Evolutionary conservation across 1,140 invertebrate species (phyloP).

Genomic region (Drosophila persimilis): DNA sequence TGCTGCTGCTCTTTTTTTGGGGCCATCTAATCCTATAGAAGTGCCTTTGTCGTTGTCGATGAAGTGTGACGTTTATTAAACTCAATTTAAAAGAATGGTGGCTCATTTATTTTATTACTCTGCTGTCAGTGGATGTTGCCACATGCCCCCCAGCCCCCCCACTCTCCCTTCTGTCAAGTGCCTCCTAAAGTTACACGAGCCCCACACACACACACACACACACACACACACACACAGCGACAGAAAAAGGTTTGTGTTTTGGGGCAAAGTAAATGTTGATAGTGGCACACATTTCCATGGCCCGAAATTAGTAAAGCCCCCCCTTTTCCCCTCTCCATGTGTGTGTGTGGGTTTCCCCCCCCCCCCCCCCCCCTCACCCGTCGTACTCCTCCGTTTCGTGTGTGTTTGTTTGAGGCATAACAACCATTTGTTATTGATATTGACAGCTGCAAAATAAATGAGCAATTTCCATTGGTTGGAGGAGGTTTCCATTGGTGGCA

Average conservation of each 20-base stretch:
- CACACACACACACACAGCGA: constrained; percentile 16
- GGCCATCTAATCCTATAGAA: constrained; percentile 26
- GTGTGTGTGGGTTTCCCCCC: constrained; percentile 20
- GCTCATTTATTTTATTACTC: constrained; percentile 81
- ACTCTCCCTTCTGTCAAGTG: constrained; percentile 47
- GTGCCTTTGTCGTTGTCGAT: constrained; percentile 77
- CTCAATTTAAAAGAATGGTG: constrained; percentile 81
- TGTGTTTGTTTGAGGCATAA: constrained; percentile 67
- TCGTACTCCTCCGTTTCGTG: constrained; percentile 11
- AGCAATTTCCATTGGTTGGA: constrained; percentile 66
- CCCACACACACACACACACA: constrained; percentile 18
- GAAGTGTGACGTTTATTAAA: constrained; percentile 82
- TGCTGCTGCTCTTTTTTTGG: constrained; percentile 7
- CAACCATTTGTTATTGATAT: constrained; percentile 82
- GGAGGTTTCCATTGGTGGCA: too few species aligned
- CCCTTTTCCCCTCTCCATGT: neutral
- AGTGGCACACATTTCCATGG: constrained; percentile 66
- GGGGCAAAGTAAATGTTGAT: constrained; percentile 55
- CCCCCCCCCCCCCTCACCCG: too few species aligned
- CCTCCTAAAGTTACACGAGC: constrained; percentile 67
- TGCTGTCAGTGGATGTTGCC: constrained; percentile 39
- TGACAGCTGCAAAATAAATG: constrained; percentile 81
- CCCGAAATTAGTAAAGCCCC: constrained; percentile 47
- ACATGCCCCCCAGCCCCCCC: too few species aligned
- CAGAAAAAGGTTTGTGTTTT: neutral